Base-by-base conservation (phyloP, 2,888 invertebrate species). In the Melikaiella ostensackeni region DNA sequence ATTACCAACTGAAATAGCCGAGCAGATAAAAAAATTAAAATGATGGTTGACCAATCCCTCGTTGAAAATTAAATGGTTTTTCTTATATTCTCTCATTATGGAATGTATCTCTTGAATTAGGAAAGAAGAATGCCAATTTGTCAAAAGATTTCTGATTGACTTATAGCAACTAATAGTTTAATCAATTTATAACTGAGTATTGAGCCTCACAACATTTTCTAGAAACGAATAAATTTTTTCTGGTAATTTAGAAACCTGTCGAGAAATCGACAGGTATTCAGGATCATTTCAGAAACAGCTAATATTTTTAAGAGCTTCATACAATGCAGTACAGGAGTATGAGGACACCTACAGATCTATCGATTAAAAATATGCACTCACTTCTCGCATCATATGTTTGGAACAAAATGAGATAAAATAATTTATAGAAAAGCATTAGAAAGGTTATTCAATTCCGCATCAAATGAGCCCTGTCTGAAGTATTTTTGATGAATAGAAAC, bases 31-130 rank as follows among this genome's bases (percentile, higher is more conserved):
- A 46, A 70, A 50, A 50, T 50, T 0, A 70, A 70, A 70, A 50
- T 70, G 50, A 70, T 55, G 30, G 46, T 70, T 70, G 50, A 70
- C 70, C 70, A 70, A 70, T 70, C n/a, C 30, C 30, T 70, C 46
- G n/a, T 50, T 70, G 33, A 55, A 27, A 50, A 30, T 50, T 50
- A 6, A 55, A 50, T 70, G 50, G 30, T 50, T 33, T 70, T 27
- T 55, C 50, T 70, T 33, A 50, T 19, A 66, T 46, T 66, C 38
- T 66, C 27, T 66, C 16, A 42, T 42, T 42, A 42, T 42, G 42
- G 16, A 42, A 33, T 38, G 21, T 42, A n/a, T 30, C 46, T 50
- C 33, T 30, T 70, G 33, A 50, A 70, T 70, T 33, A 8, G 50
- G n/a, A 70, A 46, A 30, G 7, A 19, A 3, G n/a, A 33, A 11